Conservation (phyloP, 2,888 invertebrate genomes). For the Hetaerina titia region DNA sequence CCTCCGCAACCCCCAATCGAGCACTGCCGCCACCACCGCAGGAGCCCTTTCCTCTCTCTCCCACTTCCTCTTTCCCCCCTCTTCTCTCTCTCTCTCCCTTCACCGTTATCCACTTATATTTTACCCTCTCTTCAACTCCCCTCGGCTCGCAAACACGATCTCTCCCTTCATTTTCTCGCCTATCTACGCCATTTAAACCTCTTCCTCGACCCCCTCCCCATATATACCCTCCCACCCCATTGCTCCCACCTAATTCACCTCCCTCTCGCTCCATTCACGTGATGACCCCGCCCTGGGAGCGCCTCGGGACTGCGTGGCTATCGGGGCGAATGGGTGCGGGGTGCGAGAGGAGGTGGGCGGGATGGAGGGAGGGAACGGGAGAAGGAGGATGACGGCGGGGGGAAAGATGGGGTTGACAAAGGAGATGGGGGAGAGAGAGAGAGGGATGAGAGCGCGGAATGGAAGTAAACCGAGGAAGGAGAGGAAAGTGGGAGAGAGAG, state of each 20-base stretch:
- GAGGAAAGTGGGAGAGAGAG: not conserved
- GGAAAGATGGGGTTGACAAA: not conserved
- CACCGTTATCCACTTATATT: not conserved
- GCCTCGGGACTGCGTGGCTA: not conserved
- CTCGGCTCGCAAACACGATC: not conserved
- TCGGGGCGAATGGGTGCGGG: not conserved
- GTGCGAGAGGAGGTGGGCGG: not conserved
- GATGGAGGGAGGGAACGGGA: not conserved
- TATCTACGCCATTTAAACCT: not conserved
- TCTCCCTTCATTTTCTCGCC: not conserved
- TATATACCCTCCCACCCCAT: not conserved
- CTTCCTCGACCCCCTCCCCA: not conserved
- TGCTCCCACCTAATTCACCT: too few relatives aligned
- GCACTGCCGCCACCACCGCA: not conserved
- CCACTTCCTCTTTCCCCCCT: not conserved
- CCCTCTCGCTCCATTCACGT: not conserved
- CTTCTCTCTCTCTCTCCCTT: not conserved
- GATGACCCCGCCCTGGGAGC: slow-evolving; percentile 15
- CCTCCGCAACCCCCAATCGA: not conserved
- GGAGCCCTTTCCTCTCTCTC: too few relatives aligned
- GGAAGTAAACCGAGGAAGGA: not conserved
- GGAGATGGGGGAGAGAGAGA: not conserved
- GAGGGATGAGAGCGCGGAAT: not conserved
- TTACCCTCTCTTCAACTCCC: not conserved
- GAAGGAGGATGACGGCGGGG: too few relatives aligned